Evolutionary conservation across 2,113 vertebrate species (phyloP).

Genomic region (Potamarius usumacintae): DNA sequence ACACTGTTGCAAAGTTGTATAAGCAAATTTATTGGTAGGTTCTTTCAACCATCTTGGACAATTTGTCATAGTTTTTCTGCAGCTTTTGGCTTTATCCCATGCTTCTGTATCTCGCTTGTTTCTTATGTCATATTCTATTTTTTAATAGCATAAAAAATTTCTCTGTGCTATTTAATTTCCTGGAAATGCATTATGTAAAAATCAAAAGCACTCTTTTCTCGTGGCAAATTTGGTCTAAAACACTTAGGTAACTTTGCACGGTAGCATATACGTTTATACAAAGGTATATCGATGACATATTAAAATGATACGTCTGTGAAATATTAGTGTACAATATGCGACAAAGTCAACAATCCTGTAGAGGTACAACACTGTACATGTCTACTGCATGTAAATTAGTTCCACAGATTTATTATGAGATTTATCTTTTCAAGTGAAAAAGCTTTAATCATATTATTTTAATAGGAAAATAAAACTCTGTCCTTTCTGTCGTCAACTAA

Average conservation of each 20-base stretch:
- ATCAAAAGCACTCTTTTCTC: not conserved
- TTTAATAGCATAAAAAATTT: not conserved
- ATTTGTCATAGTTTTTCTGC: not conserved
- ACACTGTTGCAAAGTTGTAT: not conserved
- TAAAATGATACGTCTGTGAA: not conserved
- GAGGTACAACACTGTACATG: not conserved
- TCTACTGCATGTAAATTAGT: not conserved
- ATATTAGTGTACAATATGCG: not conserved
- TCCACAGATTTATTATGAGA: not conserved
- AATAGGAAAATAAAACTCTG: not conserved
- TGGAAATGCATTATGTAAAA: not conserved
- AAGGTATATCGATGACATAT: not conserved
- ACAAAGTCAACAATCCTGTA: not conserved
- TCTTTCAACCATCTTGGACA: not conserved
- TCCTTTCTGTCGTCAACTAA: not conserved
- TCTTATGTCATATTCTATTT: not conserved
- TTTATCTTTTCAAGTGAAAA: not conserved
- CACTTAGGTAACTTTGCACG: not conserved
- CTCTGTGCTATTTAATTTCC: not conserved
- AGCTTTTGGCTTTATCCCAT: not conserved
- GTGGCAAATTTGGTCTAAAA: not conserved
- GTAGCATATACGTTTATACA: not conserved
- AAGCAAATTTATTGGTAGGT: not conserved
- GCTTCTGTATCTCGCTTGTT: not conserved
- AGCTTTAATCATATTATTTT: not conserved